These are phyloP conservation scores for Cryptotermes secundus DNA, from an alignment of 1,140 invertebrate genomes.

Conservation along the genomic window DNA sequence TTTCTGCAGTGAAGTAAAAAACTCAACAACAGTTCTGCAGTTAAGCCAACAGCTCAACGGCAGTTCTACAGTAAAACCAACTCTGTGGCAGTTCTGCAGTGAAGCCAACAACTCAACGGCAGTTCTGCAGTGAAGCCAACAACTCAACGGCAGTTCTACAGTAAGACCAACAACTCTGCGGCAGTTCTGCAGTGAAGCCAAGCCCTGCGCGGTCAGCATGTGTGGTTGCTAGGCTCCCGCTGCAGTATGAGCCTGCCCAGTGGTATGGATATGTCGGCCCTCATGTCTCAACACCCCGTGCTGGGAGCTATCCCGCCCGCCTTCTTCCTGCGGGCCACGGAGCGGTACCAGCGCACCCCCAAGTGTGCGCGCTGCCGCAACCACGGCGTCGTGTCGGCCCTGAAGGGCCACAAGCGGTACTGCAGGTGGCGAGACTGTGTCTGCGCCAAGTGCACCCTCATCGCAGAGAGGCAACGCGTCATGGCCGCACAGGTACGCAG, in stretches of 20 bases:
- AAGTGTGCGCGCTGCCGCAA: slow-evolving; percentile 98
- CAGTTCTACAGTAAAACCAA: too few relatives aligned
- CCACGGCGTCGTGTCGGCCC: slow-evolving; percentile 95
- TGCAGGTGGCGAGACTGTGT: slow-evolving; percentile 95
- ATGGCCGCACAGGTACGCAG: slow-evolving; percentile 84
- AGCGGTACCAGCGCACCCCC: slow-evolving; percentile 95
- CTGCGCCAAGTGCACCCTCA: slow-evolving; percentile 98
- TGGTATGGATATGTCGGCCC: slow-evolving; percentile 76
- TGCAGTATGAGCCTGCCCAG: slow-evolving; percentile 69
- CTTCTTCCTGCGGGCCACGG: slow-evolving; percentile 80
- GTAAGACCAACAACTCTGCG: too few relatives aligned
- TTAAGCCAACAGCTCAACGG: too few relatives aligned
- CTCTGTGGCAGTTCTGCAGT: too few relatives aligned
- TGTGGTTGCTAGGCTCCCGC: background rate
- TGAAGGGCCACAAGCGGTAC: slow-evolving; percentile 97
- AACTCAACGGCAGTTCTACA: too few relatives aligned
- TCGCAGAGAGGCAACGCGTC: slow-evolving; percentile 96
- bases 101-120: too few relatives aligned
- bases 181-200: background rate
- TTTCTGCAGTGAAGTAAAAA: too few relatives aligned
- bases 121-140: too few relatives aligned
- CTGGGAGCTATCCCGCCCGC: slow-evolving; percentile 73
- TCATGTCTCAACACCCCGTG: slow-evolving; percentile 82
- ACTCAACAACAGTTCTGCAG: too few relatives aligned
- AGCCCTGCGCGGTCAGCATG: background rate